Base-by-base conservation (phyloP, 2,113 vertebrate species). In the Lophius piscatorius region DNA sequence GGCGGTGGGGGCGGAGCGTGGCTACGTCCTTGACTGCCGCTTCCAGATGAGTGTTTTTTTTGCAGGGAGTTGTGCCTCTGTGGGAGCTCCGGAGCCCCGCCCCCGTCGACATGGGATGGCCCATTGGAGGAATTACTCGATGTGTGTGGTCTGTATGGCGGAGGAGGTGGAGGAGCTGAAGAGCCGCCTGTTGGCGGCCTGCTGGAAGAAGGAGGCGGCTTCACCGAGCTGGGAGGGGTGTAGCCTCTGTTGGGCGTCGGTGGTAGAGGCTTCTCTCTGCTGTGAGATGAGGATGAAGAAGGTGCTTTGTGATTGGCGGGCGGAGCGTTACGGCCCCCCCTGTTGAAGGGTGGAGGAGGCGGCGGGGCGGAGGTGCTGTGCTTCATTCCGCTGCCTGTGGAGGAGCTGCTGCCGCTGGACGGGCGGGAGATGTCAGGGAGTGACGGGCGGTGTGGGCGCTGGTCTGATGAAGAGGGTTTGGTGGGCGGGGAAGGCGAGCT, bases 21-120 rank as follows among this genome's bases (percentile, higher is more conserved):
- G 67, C 62, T 87, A 13, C 94, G 92, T 69, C 92, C 92, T 14
- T 94, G 92, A 65, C 85, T 51, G 58, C 76, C 21, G 8, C 76
- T 56, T 36, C 71, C 92, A 0, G 93, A 92, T 1, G 93, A 82
- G 44, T 91, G 90, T 33, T 94, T 92, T 64, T 94, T 94, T 88
- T 94, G 94, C 84, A 98, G 92, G 21, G 97, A 98, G 87, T 98
- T 98, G 84, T 96, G 93, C 86, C 96, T 93, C 91, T 95, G 94
- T 0, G 97, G 97, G 56, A 98, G 93, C 89, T 97, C 93, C 0
- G 96, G 97, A 33, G 95, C 94, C 0, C 88, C 87, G 48, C 95
- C 93, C 0, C 86, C 87, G 31, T 97, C 95, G 0, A 72, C 78
- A 3, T 93, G 91, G 44, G 93, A 90, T 10, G 94, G 94, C 50